Conservation (phyloP, 2,113 vertebrate species). For the Alouatta palliata region DNA sequence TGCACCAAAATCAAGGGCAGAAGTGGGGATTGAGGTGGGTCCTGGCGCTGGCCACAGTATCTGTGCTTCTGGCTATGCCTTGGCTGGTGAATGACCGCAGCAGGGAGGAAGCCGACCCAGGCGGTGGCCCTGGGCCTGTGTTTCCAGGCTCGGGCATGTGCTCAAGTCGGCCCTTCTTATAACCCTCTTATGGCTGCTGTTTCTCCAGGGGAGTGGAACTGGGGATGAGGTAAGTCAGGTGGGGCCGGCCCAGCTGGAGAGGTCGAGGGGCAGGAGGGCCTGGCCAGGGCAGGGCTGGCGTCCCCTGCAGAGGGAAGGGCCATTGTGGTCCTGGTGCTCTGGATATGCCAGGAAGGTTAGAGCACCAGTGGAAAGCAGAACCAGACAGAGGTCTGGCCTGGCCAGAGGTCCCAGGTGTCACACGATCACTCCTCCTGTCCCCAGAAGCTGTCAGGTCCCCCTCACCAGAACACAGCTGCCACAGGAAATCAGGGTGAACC, state of each 20-base stretch:
- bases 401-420: background rate
- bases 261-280: background rate
- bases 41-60: background rate
- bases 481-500: background rate
- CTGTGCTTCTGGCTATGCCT: background rate
- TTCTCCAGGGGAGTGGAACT: background rate
- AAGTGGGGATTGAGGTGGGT: background rate
- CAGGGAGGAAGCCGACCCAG: background rate
- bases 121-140: fast-evolving
- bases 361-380: background rate
- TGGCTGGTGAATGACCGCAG: background rate
- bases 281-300: background rate
- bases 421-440: background rate
- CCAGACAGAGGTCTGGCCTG: too few species aligned
- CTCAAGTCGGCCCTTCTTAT: background rate
- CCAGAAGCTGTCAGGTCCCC: background rate
- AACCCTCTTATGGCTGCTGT: background rate
- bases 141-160: background rate
- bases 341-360: background rate
- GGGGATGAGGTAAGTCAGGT: background rate
- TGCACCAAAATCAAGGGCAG: background rate
- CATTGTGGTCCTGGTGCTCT: too few species aligned
- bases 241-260: too few species aligned
- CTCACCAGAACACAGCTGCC: too few species aligned
- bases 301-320: background rate